Percentiles rank a stretch among this genome's conserved stretches.
phyloP scores from a whole-genome alignment of 2,113 vertebrate genomes.

The Chaetorhynchus papuensis region DNA sequence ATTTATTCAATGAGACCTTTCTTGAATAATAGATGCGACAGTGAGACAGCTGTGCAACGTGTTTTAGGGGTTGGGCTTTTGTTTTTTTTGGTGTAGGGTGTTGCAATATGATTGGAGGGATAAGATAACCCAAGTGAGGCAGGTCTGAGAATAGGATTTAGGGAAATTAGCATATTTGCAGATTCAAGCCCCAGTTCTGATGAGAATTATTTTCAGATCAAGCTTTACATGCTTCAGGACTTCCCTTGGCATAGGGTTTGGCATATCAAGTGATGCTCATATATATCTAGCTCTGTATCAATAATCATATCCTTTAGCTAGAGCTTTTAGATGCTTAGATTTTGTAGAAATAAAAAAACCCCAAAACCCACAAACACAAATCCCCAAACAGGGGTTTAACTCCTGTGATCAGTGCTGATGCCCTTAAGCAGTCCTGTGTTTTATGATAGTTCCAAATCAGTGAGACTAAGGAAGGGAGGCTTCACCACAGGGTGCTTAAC shows the following conservation, averaged over 20 bases:
- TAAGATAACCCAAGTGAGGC: background rate
- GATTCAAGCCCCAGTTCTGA: background rate
- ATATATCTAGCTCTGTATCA: background rate
- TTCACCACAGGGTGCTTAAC: background rate
- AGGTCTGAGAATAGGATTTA: background rate
- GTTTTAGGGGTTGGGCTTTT: background rate
- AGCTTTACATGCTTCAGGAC: background rate
- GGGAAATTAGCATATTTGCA: background rate
- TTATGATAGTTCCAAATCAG: background rate
- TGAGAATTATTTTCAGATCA: background rate
- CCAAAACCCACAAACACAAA: background rate
- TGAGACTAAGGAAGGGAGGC: background rate
- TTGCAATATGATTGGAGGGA: background rate
- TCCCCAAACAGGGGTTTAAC: background rate
- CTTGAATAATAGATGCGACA: conserved; percentile 72
- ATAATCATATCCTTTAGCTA: background rate
- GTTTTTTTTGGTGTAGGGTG: background rate
- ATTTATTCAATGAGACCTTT: conserved; percentile 71
- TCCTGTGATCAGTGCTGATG: background rate
- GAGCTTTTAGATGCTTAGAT: background rate
- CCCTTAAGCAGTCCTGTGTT: background rate
- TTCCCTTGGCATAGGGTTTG: background rate
- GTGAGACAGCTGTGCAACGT: conserved; percentile 31
- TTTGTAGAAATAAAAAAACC: background rate
- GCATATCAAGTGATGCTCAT: background rate